A percentile compares a stretch with the other conserved stretches of the same genome.
phyloP scores from a whole-genome alignment of 1,140 invertebrate genomes.

The Drosophila trapezifrons region DNA sequence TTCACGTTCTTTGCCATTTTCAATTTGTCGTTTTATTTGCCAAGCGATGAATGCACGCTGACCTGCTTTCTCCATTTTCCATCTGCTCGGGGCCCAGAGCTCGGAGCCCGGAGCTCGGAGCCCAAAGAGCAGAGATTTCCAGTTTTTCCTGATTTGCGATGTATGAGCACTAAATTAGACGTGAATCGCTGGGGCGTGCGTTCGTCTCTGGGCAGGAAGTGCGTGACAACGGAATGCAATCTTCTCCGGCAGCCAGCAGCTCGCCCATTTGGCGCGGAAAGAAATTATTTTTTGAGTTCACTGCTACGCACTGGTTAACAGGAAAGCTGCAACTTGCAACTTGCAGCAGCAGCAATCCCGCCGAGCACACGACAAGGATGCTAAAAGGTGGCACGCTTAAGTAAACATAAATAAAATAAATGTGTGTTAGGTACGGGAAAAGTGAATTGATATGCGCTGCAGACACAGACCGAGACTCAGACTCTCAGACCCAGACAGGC shows the following conservation, averaged over 20 bases:
- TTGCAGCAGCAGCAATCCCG: constrained; percentile 12
- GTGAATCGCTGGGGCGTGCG: constrained; percentile 43
- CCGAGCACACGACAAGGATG: constrained; percentile 16
- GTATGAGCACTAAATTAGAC: constrained; percentile 52
- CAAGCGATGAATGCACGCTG: constrained; percentile 40
- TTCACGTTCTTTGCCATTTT: constrained; percentile 31
- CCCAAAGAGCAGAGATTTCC: constrained; percentile 34
- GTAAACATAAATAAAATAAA: constrained; percentile 63
- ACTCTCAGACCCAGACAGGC: constrained; percentile 23
- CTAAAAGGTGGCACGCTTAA: constrained; percentile 48
- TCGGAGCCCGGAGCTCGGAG: constrained; percentile 2
- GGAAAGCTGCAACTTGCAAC: constrained; percentile 21
- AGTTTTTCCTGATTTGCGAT: constrained; percentile 45
- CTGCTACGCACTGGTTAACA: constrained; percentile 45
- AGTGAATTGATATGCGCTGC: constrained; percentile 39
- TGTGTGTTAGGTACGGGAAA: constrained; percentile 32
- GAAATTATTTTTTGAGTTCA: constrained; percentile 57
- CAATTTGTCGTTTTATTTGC: constrained; percentile 52
- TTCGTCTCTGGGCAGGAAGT: constrained; percentile 28
- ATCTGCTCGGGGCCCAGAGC: neutral
- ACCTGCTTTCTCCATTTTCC: constrained; percentile 34
- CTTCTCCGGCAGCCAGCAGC: neutral
- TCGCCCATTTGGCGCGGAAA: constrained; percentile 20
- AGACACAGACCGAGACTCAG: constrained; percentile 15
- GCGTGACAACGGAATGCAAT: constrained; percentile 50